Percentiles rank a stretch among this genome's conserved stretches.
Conservation (phyloP, 2,888 invertebrate genomes). For the Lordiphosa fenestrarum region DNA sequence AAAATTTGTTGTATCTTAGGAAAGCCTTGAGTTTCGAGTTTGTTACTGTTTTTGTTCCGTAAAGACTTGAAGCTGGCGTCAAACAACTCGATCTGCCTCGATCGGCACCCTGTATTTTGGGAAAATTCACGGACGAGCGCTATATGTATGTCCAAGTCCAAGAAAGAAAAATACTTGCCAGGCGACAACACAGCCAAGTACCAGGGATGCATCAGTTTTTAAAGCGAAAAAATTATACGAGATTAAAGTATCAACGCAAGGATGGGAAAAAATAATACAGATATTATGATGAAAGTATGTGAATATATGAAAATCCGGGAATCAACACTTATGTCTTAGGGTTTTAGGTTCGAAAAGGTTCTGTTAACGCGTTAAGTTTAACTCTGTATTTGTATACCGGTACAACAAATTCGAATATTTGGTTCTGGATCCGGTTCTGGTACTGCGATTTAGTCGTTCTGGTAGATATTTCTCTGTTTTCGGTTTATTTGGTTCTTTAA, state of each 20-base stretch:
- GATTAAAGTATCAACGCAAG: neutral
- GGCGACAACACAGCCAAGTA: constrained; percentile 62
- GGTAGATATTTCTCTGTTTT: too few relatives aligned
- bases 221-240: constrained; percentile 1
- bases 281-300: too few relatives aligned
- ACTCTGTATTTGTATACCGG: too few relatives aligned
- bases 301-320: too few relatives aligned
- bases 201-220: constrained; percentile 49
- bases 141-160: constrained; percentile 73
- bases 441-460: too few relatives aligned
- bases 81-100: constrained; percentile 3
- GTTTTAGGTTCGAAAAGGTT: too few relatives aligned
- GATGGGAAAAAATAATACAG: too few relatives aligned
- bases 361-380: too few relatives aligned
- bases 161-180: constrained; percentile 74
- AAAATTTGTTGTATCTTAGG: constrained; percentile 30
- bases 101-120: constrained; percentile 37
- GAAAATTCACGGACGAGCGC: constrained; percentile 72
- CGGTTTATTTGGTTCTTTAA: too few relatives aligned
- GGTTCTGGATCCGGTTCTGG: too few relatives aligned
- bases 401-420: too few relatives aligned
- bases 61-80: neutral
- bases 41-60: neutral
- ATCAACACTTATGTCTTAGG: too few relatives aligned
- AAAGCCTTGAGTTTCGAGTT: constrained; percentile 10